These are phyloP conservation scores for Procavia capensis DNA, from an alignment of 2,113 vertebrate genomes.

Conservation along the genomic window DNA sequence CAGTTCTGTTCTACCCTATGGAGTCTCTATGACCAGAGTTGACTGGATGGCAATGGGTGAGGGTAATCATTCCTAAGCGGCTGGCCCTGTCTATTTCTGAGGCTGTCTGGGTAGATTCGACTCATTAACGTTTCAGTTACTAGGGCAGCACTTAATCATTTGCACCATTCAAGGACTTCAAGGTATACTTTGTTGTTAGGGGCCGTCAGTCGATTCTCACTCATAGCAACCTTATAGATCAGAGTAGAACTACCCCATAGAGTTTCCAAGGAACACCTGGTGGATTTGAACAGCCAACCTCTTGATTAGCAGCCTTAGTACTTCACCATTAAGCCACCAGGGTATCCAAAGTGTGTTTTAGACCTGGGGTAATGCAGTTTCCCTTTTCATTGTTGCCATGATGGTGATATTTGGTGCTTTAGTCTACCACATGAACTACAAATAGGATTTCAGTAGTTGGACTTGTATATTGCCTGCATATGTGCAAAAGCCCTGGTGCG, in stretches of 20 bases:
- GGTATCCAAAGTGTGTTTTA: neutral
- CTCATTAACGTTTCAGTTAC: neutral
- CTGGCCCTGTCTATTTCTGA: too few relatives aligned
- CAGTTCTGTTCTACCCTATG: too few relatives aligned
- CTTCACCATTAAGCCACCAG: too few relatives aligned
- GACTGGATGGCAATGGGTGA: too few relatives aligned
- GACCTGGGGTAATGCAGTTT: neutral
- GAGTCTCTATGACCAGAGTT: too few relatives aligned
- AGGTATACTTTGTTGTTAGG: neutral
- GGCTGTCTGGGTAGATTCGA: neutral
- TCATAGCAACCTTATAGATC: too few relatives aligned
- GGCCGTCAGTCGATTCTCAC: too few relatives aligned
- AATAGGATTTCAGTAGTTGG: slow-evolving; percentile 13
- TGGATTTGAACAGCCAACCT: too few relatives aligned
- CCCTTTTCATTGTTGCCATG: neutral
- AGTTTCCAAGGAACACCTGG: too few relatives aligned
- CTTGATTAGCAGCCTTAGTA: too few relatives aligned
- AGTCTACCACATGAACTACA: neutral
- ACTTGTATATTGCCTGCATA: neutral
- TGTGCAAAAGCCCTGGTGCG: neutral
- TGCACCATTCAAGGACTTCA: neutral
- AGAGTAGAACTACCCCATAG: too few relatives aligned
- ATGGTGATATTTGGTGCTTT: neutral
- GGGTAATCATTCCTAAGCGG: too few relatives aligned
- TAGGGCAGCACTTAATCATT: neutral